Evolutionary conservation across 2,797 vertebrate genomes (phyloP).

Genomic region (Coranthus polyacanthus): DNA sequence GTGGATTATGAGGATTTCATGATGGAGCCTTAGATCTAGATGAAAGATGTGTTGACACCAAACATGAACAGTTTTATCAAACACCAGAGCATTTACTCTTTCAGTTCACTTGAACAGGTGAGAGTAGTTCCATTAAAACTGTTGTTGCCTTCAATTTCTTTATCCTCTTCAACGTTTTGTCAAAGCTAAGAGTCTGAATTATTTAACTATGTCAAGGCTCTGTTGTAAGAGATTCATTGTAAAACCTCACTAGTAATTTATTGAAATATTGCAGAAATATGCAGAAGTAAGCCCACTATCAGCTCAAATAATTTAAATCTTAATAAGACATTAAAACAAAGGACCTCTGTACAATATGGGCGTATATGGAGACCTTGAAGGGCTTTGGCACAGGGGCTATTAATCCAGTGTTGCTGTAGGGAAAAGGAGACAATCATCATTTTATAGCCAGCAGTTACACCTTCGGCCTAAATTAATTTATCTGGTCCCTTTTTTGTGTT

Average conservation of each 20-base stretch:
- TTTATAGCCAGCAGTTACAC: constrained; percentile 1
- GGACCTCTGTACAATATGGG: background rate
- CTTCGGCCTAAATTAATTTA: background rate
- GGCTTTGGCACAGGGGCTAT: no score
- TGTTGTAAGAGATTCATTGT: no score
- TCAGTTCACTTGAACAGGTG: constrained; percentile 7
- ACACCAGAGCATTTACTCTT: background rate
- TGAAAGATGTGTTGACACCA: background rate
- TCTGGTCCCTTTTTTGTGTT: background rate
- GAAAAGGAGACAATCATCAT: background rate
- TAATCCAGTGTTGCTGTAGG: no score
- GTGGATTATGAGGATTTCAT: constrained; percentile 1
- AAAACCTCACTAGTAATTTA: no score
- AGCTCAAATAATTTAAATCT: no score
- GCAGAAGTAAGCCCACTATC: no score
- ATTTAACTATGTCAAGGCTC: no score
- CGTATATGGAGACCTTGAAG: no score
- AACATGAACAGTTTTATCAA: constrained; percentile 12
- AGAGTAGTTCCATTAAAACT: constrained; percentile 16
- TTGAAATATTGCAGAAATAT: no score
- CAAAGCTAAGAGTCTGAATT: constrained; percentile 1
- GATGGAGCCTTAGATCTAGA: constrained; percentile 1
- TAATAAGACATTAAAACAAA: background rate
- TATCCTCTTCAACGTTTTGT: constrained; percentile 2
- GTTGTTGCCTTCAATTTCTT: background rate